A percentile compares a stretch with the other conserved stretches of the same genome.
Conservation (phyloP, 2,888 invertebrate genomes). For the Scaptomyza flava region DNA sequence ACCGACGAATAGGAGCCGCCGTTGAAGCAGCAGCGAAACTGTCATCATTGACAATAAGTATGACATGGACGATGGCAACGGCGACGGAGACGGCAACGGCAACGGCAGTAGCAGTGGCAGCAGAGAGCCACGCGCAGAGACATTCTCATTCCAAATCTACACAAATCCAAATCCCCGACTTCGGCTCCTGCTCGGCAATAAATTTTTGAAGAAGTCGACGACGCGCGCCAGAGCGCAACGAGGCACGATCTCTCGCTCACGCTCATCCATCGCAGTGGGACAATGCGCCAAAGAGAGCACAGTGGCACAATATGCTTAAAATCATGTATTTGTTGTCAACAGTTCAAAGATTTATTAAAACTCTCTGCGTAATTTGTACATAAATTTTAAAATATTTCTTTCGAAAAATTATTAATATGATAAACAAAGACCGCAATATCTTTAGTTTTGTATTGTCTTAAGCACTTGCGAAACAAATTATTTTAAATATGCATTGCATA, state of each 20-base stretch:
- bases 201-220: conserved; percentile 72
- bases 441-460: neutral
- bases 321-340: neutral
- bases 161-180: conserved; percentile 47
- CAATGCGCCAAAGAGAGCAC: conserved; percentile 39
- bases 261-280: conserved; percentile 39
- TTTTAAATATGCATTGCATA: conserved; percentile 19
- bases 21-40: conserved; percentile 73
- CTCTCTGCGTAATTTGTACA: too few relatives aligned
- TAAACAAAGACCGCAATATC: too few relatives aligned
- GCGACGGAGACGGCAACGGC: conserved; percentile 29
- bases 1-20: conserved; percentile 75
- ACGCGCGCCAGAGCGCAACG: conserved; percentile 76
- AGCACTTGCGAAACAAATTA: neutral
- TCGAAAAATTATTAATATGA: too few relatives aligned
- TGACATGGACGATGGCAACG: conserved; percentile 72
- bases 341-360: neutral
- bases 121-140: conserved; percentile 75
- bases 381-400: too few relatives aligned
- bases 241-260: conserved; percentile 63
- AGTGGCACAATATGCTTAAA: conserved; percentile 22
- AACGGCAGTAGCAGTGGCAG: conserved; percentile 16
- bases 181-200: conserved; percentile 63
- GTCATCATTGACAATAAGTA: conserved; percentile 84
- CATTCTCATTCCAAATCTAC: conserved; percentile 53